Base-by-base conservation (phyloP, 2,113 vertebrate genomes). In the Paramisgurnus dabryanus region DNA sequence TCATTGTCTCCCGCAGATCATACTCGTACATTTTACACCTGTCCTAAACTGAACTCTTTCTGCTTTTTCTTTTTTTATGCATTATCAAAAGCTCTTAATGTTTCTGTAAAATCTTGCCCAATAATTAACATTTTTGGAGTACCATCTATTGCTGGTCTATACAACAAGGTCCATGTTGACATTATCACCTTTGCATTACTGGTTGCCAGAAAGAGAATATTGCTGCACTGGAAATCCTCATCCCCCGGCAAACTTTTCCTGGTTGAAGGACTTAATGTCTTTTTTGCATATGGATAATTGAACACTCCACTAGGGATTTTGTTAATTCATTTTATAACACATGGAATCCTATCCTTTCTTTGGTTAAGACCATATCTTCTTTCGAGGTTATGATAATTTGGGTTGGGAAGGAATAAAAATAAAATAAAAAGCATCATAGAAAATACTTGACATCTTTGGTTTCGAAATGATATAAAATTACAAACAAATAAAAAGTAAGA, bases 91-190 rank as follows among this genome's bases (percentile, higher is more conserved):
- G 34, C 53, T 17, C 15, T 41, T 57, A 58, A 58, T 72, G 6
- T 41, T 15, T 1, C 0, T 60, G 12, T 11, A 2, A 74, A 74
- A 61, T 11, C 11, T 10, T 61, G 17, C 17, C 41, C 41, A 45
- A 9, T 63, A 27, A 75, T 75, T 75, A n/a, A 6, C 47, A 13
- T 63, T 13, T 74, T 74, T 22, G 10, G 40, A 47, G n/a, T 74
- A 15, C 12, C 13, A 0, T 60, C 8, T 49, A 7, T 34, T 76
- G 43, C 63, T 34, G 57, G 57, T 7, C 8, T 75, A 5, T 27
- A 76, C 15, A 34, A 34, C 3, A 47, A 63, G 41, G 0, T 3
- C 6, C 72, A 75, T 17, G 41, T 58, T 47, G 12, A 63, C 61
- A 12, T 75, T 43, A 75, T 34, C 22, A 40, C 18, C 13, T 61